Percentiles rank a stretch among this genome's conserved stretches.
phyloP scores from a whole-genome alignment of 2,113 vertebrate genomes.

The Malurus melanocephalus region DNA sequence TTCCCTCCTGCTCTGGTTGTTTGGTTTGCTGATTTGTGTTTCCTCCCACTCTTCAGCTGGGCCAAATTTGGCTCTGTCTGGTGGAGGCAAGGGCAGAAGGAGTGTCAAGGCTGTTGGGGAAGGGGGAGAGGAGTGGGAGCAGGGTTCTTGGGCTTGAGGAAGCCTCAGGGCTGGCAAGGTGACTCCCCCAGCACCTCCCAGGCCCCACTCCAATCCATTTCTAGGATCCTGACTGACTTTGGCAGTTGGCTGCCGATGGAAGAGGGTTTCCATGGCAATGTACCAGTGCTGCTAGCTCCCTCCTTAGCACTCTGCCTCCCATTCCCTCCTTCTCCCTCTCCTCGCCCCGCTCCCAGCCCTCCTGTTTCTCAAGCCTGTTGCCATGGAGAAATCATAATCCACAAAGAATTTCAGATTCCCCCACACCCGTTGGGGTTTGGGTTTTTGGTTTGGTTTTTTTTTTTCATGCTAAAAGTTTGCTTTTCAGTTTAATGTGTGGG shows the following conservation, averaged over 20 bases:
- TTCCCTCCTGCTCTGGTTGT: neutral
- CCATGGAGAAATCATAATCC: constrained; percentile 64
- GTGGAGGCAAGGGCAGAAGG: neutral
- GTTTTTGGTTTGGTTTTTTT: neutral
- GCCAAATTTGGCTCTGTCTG: constrained; percentile 29
- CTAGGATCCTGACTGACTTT: constrained; percentile 69
- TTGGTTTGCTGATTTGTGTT: neutral
- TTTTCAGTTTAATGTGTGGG: constrained; percentile 14
- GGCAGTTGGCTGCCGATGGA: constrained; percentile 60
- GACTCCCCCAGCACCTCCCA: neutral
- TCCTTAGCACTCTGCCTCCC: constrained; percentile 47
- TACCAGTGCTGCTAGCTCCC: constrained; percentile 32
- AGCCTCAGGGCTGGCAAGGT: neutral
- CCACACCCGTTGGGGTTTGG: neutral
- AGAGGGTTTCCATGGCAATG: constrained; percentile 74
- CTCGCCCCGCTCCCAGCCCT: neutral
- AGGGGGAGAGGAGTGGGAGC: neutral
- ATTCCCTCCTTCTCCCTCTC: constrained; percentile 45
- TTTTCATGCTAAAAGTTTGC: neutral
- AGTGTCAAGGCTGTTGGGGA: neutral
- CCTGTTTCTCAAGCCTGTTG: constrained; percentile 56
- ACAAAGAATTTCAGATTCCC: constrained; percentile 34
- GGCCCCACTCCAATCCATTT: constrained; percentile 43
- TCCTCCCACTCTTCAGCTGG: constrained; percentile 6
- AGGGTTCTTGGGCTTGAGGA: neutral